A percentile compares a stretch with the other conserved stretches of the same genome.
Conservation (phyloP, 2,888 invertebrate species). For the Napeogenes inachia region DNA sequence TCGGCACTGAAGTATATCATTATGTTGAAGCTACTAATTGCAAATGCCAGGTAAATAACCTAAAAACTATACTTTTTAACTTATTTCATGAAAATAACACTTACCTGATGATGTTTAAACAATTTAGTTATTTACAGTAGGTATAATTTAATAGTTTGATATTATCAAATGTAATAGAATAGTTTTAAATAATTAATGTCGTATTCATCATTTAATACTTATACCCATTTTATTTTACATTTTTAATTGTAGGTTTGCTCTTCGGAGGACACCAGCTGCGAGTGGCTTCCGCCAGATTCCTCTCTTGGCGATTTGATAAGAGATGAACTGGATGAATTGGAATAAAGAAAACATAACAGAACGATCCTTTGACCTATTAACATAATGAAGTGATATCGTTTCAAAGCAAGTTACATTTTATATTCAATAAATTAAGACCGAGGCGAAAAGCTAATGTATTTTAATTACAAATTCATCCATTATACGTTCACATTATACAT, state of each 20-base stretch:
- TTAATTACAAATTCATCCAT: too few species aligned
- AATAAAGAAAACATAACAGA: slow-evolving; percentile 14
- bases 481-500: too few species aligned
- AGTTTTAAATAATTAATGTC: too few species aligned
- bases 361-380: not conserved
- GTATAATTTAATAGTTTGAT: too few species aligned
- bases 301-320: slow-evolving; percentile 54
- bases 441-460: not conserved
- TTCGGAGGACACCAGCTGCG: slow-evolving; percentile 71
- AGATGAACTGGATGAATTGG: slow-evolving; percentile 47
- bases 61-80: not conserved
- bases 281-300: slow-evolving; percentile 70
- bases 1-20: slow-evolving; percentile 84
- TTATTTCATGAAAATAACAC: not conserved
- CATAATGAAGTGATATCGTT: not conserved
- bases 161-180: too few species aligned
- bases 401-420: slow-evolving; percentile 30
- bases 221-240: not conserved
- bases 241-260: slow-evolving; percentile 55
- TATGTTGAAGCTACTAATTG: slow-evolving; percentile 88
- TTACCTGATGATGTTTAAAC: too few species aligned
- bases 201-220: not conserved
- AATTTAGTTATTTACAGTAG: too few species aligned
- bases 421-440: slow-evolving; percentile 10
- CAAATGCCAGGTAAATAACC: slow-evolving; percentile 77